A percentile compares a stretch with the other conserved stretches of the same genome.
Evolutionary conservation across 2,797 vertebrate species (phyloP).

Genomic region (Tangara arthus): DNA sequence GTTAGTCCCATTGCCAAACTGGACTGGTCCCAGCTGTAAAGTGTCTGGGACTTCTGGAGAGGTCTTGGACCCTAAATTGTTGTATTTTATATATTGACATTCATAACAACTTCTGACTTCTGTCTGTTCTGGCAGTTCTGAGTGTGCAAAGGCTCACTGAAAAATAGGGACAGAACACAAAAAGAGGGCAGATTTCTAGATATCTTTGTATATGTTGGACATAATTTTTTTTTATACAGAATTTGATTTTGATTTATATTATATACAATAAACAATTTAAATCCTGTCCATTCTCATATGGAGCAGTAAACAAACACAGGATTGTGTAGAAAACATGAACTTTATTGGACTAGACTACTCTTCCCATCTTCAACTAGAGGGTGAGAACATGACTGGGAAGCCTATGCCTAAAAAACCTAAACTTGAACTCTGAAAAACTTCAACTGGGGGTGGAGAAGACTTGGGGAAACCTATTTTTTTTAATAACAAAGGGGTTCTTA

Average conservation of each 20-base stretch:
- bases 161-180: neutral
- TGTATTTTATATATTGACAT: neutral
- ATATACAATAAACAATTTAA: slow-evolving; percentile 26
- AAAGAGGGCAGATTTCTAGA: neutral
- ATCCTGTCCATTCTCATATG: neutral
- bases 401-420: neutral
- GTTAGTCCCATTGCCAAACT: neutral
- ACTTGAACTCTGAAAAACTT: neutral
- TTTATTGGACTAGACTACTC: neutral
- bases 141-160: neutral
- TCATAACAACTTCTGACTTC: neutral
- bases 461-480: neutral
- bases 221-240: neutral
- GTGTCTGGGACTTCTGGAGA: neutral
- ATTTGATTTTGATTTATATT: neutral
- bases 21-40: neutral
- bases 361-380: accelerated
- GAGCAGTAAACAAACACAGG: neutral
- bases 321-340: neutral
- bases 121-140: neutral
- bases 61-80: neutral
- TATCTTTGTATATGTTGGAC: neutral
- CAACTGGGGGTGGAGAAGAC: accelerated
- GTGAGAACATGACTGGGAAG: neutral
- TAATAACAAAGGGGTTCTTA: neutral